phyloP scores from a whole-genome alignment of 2,113 vertebrate species.

The Pseudonaja textilis region DNA sequence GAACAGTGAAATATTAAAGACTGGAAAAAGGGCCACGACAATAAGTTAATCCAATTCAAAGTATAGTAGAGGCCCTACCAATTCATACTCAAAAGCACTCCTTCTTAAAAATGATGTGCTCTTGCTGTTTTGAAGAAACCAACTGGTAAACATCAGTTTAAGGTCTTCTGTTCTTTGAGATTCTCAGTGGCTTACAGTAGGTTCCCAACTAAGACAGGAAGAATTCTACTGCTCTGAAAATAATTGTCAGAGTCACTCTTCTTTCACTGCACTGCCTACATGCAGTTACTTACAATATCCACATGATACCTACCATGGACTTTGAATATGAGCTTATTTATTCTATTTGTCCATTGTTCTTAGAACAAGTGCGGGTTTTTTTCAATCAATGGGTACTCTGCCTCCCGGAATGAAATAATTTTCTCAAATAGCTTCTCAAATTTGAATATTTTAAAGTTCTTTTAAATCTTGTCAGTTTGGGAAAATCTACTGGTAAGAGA shows the following conservation, averaged over 20 bases:
- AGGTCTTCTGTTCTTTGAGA: too few species aligned
- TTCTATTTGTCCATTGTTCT: not conserved
- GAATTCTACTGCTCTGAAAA: not conserved
- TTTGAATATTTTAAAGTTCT: not conserved
- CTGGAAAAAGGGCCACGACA: not conserved
- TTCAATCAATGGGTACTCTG: not conserved
- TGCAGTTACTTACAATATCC: not conserved
- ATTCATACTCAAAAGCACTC: not conserved
- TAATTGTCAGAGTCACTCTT: not conserved
- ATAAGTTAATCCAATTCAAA: not conserved
- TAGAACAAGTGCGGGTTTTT: not conserved
- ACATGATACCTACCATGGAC: not conserved
- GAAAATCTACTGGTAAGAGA: not conserved
- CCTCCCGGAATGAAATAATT: not conserved
- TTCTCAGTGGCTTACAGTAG: not conserved
- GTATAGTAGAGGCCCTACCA: not conserved
- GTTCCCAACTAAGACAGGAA: not conserved
- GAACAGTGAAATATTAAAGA: not conserved
- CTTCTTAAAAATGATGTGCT: not conserved
- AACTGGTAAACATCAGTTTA: not conserved
- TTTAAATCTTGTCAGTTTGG: not conserved
- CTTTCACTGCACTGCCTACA: not conserved
- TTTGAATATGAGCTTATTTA: not conserved
- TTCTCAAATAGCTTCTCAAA: not conserved
- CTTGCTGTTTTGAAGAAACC: not conserved